phyloP scores from a whole-genome alignment of 2,113 vertebrate species.

The Steatornis caripensis region DNA sequence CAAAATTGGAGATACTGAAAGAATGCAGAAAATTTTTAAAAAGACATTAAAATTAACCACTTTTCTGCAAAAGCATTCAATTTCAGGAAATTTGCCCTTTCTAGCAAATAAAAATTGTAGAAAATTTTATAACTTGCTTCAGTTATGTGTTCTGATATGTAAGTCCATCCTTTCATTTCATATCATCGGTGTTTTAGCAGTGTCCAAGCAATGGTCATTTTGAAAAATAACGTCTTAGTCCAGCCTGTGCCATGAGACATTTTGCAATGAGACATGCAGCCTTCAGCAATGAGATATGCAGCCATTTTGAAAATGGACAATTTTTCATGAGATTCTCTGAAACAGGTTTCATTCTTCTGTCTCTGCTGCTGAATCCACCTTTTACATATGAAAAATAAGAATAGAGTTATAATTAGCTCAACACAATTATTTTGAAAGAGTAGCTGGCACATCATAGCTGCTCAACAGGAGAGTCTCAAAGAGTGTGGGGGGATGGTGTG shows the following conservation, averaged over 20 bases:
- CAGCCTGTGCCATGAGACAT: not conserved
- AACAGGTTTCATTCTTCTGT: not conserved
- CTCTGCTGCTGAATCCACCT: not conserved
- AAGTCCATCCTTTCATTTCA: not conserved
- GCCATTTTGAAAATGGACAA: not conserved
- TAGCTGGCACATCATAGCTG: not conserved
- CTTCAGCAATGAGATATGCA: not conserved
- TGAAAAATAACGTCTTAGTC: not conserved
- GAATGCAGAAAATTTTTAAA: not conserved
- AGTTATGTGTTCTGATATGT: not conserved
- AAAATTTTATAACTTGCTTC: not conserved
- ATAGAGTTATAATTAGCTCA: not conserved
- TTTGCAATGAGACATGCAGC: not conserved
- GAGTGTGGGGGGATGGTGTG: not conserved
- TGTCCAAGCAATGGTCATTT: not conserved
- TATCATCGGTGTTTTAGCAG: not conserved
- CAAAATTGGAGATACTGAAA: not conserved
- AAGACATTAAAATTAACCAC: not conserved
- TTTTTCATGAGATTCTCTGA: not conserved
- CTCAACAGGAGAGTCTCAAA: not conserved
- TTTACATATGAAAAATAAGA: not conserved
- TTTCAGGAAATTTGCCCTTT: not conserved
- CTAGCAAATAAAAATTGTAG: not conserved
- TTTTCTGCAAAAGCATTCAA: not conserved
- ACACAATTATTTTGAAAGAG: not conserved